Evolutionary conservation across 2,113 vertebrate genomes (phyloP).

Genomic region (Vulpes lagopus): DNA sequence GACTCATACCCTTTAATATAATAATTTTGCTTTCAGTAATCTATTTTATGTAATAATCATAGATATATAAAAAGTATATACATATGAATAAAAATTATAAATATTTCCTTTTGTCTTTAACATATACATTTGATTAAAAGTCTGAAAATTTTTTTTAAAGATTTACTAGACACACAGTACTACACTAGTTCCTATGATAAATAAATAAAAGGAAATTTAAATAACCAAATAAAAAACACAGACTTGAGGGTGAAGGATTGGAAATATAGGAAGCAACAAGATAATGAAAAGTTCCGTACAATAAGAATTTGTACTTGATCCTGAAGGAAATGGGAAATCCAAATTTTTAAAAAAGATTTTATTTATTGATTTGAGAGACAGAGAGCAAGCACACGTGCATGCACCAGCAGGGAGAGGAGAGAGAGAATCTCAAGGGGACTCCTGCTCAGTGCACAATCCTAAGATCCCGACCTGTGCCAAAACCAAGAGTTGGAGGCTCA

Average conservation of each 20-base stretch:
- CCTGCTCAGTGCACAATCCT: neutral
- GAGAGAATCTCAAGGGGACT: neutral
- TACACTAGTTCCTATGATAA: neutral
- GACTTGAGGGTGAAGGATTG: neutral
- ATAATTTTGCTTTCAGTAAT: constrained; percentile 25
- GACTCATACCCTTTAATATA: neutral
- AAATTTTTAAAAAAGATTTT: neutral
- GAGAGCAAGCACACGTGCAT: neutral
- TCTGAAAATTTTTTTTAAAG: neutral
- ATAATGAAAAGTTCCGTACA: neutral
- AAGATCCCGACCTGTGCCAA: neutral
- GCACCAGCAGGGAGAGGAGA: neutral
- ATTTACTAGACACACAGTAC: neutral
- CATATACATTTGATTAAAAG: neutral
- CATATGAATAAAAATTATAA: neutral
- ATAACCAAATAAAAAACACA: neutral
- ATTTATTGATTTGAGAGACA: neutral
- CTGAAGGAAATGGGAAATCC: constrained; percentile 17
- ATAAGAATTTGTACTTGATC: neutral
- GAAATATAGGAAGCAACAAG: neutral
- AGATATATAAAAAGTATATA: neutral
- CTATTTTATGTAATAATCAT: neutral
- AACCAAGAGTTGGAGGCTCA: neutral
- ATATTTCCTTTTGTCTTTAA: neutral
- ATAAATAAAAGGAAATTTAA: neutral